phyloP scores from a whole-genome alignment of 2,797 vertebrate species.

The Syndactyla subalaris region DNA sequence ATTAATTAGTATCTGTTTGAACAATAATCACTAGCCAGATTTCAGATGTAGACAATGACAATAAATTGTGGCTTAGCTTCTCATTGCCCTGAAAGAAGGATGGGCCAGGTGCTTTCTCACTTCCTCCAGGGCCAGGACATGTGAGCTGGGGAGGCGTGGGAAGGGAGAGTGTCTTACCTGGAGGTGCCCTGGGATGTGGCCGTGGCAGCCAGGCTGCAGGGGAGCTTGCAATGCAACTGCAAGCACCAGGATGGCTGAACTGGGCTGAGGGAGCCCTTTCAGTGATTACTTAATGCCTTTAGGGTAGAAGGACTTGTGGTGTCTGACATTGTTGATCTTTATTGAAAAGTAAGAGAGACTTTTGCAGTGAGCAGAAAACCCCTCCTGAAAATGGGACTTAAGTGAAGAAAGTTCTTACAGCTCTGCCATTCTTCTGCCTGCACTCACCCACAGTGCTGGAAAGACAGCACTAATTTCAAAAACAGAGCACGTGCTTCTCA shows the following conservation, averaged over 20 bases:
- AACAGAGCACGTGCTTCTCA: background rate
- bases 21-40: background rate
- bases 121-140: background rate
- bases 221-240: background rate
- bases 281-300: background rate
- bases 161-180: background rate
- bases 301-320: background rate
- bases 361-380: background rate
- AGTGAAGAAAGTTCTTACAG: background rate
- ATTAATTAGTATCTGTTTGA: background rate
- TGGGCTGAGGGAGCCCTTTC: background rate
- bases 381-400: background rate
- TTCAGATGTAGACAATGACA: background rate
- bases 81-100: background rate
- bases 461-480: background rate
- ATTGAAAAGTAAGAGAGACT: background rate
- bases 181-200: background rate
- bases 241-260: background rate
- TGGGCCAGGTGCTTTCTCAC: background rate
- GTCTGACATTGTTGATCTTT: background rate
- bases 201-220: background rate
- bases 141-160: background rate
- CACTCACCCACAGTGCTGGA: rapidly evolving
- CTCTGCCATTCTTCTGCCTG: background rate
- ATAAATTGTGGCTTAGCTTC: background rate